These are phyloP conservation scores for Mylabris sibirica DNA, from an alignment of 2,888 invertebrate species.

Conservation along the genomic window DNA sequence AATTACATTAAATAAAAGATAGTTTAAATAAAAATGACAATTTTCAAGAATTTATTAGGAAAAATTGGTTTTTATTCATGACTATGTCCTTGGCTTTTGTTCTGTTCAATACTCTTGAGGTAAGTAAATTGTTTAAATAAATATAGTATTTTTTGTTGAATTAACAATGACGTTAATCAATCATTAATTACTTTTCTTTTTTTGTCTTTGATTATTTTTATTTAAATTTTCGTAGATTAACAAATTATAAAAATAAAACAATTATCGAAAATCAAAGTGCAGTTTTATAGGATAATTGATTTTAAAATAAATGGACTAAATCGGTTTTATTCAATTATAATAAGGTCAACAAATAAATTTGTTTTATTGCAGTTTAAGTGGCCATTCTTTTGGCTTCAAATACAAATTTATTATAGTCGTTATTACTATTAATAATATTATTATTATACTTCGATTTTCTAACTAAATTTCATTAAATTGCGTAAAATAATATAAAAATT, in stretches of 20 bases:
- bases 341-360: neutral
- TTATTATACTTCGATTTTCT: neutral
- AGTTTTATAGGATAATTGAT: neutral
- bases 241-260: neutral
- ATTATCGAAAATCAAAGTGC: conserved; percentile 10
- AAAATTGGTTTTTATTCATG: neutral
- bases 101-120: neutral
- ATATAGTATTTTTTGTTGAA: neutral
- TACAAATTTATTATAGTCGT: neutral
- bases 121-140: conserved; percentile 8
- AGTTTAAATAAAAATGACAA: neutral
- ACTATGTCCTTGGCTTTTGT: conserved; percentile 6
- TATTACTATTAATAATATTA: neutral
- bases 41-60: neutral
- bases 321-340: neutral
- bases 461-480: neutral
- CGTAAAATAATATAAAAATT: neutral
- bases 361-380: neutral
- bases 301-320: neutral
- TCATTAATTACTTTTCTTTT: neutral
- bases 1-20: neutral
- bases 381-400: neutral
- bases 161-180: neutral
- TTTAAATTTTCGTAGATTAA: neutral
- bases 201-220: neutral